phyloP scores from a whole-genome alignment of 2,113 vertebrate species.

The Cyanoramphus novaezelandiae region DNA sequence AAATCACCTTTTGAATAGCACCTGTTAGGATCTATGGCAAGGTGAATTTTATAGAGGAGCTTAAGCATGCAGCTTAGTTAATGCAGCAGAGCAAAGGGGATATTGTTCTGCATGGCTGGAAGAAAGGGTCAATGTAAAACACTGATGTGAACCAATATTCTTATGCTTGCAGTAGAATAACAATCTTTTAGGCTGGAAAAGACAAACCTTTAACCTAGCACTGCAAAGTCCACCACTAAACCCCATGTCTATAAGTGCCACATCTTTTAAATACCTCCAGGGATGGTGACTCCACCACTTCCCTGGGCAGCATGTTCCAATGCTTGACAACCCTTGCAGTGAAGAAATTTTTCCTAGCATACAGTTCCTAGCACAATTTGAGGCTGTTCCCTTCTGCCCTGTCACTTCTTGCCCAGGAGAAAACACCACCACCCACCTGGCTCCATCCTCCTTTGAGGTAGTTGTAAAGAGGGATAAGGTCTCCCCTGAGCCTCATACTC shows the following conservation, averaged over 20 bases:
- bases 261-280: neutral
- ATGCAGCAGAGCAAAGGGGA: neutral
- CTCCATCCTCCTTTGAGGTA: neutral
- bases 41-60: neutral
- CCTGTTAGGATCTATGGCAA: neutral
- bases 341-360: neutral
- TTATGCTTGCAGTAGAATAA: neutral
- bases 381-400: fast-evolving
- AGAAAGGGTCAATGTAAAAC: neutral
- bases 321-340: neutral
- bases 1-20: neutral
- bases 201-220: neutral
- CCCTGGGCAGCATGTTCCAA: neutral
- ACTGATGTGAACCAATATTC: neutral
- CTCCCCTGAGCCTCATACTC: neutral
- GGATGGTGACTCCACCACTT: neutral
- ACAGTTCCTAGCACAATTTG: fast-evolving
- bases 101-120: fast-evolving
- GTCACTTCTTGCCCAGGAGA: neutral
- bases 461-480: neutral
- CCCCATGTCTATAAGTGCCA: neutral
- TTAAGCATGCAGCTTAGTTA: neutral
- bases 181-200: neutral
- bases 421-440: no score
- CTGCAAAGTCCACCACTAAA: neutral